phyloP scores from a whole-genome alignment of 2,797 vertebrate genomes.

The Pterois miles region DNA sequence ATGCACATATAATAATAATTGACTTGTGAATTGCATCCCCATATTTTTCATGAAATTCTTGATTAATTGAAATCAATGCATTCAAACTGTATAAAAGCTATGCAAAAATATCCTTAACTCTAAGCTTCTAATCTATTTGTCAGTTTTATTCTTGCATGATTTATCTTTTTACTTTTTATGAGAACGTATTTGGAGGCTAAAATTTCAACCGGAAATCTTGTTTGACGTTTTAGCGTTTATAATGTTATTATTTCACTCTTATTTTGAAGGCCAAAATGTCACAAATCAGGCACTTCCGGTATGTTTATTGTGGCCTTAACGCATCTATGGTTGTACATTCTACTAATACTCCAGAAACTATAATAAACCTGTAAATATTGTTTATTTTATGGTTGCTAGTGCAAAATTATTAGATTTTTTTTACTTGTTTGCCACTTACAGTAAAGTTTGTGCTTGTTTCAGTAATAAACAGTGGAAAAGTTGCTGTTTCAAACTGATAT shows the following conservation, averaged over 20 bases:
- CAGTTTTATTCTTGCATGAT: neutral
- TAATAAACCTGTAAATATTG: neutral
- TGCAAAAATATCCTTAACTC: neutral
- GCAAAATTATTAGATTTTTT: too few relatives aligned
- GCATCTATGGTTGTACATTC: neutral
- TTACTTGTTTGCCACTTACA: neutral
- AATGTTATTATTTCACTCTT: neutral
- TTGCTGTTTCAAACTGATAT: neutral
- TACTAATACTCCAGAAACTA: neutral
- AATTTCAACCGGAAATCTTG: neutral
- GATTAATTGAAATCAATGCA: neutral
- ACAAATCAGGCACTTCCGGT: neutral
- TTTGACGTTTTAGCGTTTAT: neutral
- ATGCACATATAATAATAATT: neutral
- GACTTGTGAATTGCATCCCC: accelerated
- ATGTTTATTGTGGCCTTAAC: neutral
- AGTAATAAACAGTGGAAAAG: neutral
- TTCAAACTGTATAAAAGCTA: neutral
- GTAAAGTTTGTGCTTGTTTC: neutral
- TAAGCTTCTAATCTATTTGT: neutral
- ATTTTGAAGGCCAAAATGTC: conserved; percentile 32
- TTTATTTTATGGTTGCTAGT: neutral
- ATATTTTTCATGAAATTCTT: neutral
- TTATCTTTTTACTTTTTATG: neutral
- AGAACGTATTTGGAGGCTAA: neutral